Conservation (phyloP, 1,140 invertebrate genomes). For the Lepidostoma basale region DNA sequence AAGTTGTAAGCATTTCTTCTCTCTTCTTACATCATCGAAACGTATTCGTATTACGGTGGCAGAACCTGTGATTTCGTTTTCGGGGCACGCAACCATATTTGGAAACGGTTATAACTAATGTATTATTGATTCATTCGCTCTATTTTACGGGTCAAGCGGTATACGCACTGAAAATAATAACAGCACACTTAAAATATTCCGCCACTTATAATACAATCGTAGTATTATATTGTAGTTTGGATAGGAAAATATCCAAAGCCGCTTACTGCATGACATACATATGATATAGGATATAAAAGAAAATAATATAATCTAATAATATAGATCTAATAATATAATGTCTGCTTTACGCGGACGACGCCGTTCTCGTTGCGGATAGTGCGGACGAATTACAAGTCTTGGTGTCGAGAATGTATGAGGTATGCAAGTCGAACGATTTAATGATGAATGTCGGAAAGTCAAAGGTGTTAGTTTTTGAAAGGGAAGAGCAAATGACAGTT, state of each 20-base stretch:
- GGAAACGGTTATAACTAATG: slow-evolving; percentile 11
- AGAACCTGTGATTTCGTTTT: not conserved
- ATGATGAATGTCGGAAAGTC: no score
- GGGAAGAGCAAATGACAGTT: no score
- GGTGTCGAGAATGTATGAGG: no score
- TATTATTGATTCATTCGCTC: slow-evolving; percentile 8
- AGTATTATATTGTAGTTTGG: not conserved
- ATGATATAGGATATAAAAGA: not conserved
- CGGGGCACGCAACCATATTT: not conserved
- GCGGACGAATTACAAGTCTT: no score
- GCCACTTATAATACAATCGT: not conserved
- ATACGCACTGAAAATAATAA: not conserved
- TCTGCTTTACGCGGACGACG: no score
- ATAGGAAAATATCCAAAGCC: not conserved
- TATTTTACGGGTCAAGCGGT: not conserved
- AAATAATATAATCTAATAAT: not conserved
- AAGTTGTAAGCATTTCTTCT: no score
- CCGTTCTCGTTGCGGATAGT: no score
- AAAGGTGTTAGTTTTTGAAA: no score
- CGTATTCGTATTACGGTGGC: not conserved
- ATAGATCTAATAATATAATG: not conserved
- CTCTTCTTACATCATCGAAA: no score
- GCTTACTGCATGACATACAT: not conserved
- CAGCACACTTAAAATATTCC: not conserved
- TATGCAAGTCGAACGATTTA: no score